Evolutionary conservation across 2,888 invertebrate genomes (phyloP).

Genomic region (Netelia inedita): DNA sequence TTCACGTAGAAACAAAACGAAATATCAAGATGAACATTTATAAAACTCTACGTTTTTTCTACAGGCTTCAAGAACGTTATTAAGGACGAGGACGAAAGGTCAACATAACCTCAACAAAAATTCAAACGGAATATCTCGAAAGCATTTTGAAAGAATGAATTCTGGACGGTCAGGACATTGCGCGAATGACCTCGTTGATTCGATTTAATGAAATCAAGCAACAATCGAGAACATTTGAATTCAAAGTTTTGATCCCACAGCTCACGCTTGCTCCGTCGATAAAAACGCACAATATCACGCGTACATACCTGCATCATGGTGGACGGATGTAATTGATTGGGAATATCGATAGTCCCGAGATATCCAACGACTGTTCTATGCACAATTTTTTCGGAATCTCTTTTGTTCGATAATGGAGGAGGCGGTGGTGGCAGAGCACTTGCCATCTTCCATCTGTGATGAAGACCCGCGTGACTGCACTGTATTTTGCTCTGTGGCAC

Average conservation of each 20-base stretch:
- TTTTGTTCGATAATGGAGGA: conserved; percentile 80
- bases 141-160: no score
- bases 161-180: no score
- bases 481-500: conserved; percentile 76
- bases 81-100: no score
- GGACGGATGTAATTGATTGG: conserved; percentile 91
- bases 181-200: not conserved
- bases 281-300: not conserved
- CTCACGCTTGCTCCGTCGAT: not conserved
- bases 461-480: conserved; percentile 77
- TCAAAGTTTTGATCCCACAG: not conserved
- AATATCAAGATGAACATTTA: no score
- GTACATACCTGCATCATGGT: conserved; percentile 88
- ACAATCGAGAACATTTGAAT: not conserved
- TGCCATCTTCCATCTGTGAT: conserved; percentile 84
- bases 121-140: no score
- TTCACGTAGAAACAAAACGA: no score
- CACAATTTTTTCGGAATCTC: conserved; percentile 87
- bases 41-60: no score
- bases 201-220: no score
- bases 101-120: no score
- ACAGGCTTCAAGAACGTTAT: no score
- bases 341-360: conserved; percentile 98
- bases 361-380: conserved; percentile 96
- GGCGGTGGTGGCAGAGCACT: conserved; percentile 84